Evolutionary conservation across 2,888 invertebrate genomes (phyloP), one percentile per base, ranked within the genome.

Genomic region (Lycia hirtaria): DNA sequence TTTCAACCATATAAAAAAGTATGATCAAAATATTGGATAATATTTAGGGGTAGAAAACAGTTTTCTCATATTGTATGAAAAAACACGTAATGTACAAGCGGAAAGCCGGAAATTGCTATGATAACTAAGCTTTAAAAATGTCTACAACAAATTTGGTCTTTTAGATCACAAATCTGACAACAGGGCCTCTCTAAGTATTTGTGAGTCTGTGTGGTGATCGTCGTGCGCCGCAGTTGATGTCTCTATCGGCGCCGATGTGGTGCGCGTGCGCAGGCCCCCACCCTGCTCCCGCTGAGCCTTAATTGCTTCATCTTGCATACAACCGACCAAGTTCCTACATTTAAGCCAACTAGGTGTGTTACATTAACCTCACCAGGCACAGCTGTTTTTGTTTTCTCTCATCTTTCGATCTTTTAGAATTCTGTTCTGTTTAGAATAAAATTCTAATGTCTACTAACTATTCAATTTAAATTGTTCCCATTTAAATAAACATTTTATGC

Each of bases 291-390:
- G 80, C 85, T 82, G 85, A 64, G 85, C 82, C 88, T 88, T 92
- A 92, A 92, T 92, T 90, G 87, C 92, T 91, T 91, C 90, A 91
- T 91, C 89, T 90, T 82, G 84, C 81, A 86, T 87, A 84, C 84
- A 77, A 72, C 83, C 80, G 77, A 79, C 82, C 80, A 81, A 83
- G 80, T 81, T 80, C 81, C 79, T 80, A 83, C 81, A 80, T 85
- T 84, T 83, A 80, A 67, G 68, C 71, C 72, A 71, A 71, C 69
- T 69, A 75, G 79, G 78, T 75, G 72, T 69, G 69, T 80, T 76
- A 74, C 77, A 76, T 80, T 80, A 80, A 82, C 79, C 79, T 81
- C 73, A 70, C 72, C 70, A 52, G 72, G 67, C 69, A 79, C 81
- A 82, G 80, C 79, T 80, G 80, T 79, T 83, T 77, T 73, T 73